Base-by-base conservation (phyloP, 2,797 vertebrate species). In the Aselliscus stoliczkanus region DNA sequence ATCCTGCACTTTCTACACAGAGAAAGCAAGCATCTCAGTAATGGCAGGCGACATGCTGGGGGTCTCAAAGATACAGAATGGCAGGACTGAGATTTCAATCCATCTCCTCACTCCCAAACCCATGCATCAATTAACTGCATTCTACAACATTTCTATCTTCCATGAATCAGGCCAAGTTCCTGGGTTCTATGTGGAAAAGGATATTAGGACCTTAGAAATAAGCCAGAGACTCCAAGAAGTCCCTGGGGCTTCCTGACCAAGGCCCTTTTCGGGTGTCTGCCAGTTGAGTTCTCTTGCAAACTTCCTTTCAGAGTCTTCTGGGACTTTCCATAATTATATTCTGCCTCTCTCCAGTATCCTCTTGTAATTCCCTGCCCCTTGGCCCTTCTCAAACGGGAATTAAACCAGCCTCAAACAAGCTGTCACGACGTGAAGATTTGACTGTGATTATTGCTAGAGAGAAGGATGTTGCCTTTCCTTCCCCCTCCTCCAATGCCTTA, bases 391-490 rank as follows among this genome's bases (percentile, higher is more conserved):
- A 97, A 87, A 94, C 94, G 88, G 97, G 93, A 98, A 98, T 98
- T 98, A 98, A 98, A 98, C 97, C 97, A 98, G 67, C 50, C 86
- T 96, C 96, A 95, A 98, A 98, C 92, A 98, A 98, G 81, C 97
- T 98, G 97, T 98, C 96, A 97, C 96, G 97, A 97, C 97, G 76
- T 94, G 92, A 97, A 98, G 97, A 98, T 98, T 97, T 98, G 96
- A 90, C 95, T 98, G 95, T 98, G 98, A 98, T 98, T 98, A 98
- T 97, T 98, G 92, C 96, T 97, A 97, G 95, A 94, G 92, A 98
- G 95, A 98, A 98, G 96, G 97, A 98, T 97, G 97, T 94, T 97
- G 96, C 96, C 94, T 93, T 72, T 93, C 7, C 13, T 39, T 42
- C 42, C 75, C 23, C 97, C 95, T 96, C 96, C 94, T 96, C 82